Percentiles rank a stretch among this genome's conserved stretches.
These are phyloP conservation scores for Eudemis profundana DNA, from an alignment of 2,888 invertebrate species.

Conservation along the genomic window DNA sequence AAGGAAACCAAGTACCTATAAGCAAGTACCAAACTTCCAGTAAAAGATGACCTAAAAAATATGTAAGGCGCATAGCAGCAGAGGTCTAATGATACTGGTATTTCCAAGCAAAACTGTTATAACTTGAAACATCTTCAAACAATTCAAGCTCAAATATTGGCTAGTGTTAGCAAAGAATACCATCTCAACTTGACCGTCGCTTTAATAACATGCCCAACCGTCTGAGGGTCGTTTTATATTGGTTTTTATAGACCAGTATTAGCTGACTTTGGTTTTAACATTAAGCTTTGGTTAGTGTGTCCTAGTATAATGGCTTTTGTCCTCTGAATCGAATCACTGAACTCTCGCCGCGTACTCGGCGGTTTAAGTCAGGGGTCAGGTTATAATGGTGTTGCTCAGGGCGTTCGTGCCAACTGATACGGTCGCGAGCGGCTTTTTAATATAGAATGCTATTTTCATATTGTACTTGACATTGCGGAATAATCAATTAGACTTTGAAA, in stretches of 20 bases:
- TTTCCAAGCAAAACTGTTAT: background rate
- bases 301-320: slow-evolving; percentile 8
- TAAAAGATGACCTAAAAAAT: background rate
- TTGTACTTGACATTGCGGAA: slow-evolving; percentile 36
- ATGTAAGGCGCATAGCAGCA: background rate
- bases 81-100: background rate
- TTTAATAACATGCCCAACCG: background rate
- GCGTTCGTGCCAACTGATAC: slow-evolving; percentile 76
- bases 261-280: background rate
- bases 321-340: background rate
- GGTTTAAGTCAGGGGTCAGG: background rate
- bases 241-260: background rate
- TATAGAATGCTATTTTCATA: slow-evolving; percentile 51
- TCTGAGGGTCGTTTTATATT: background rate
- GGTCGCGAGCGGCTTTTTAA: slow-evolving; percentile 62
- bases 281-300: background rate
- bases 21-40: background rate
- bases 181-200: background rate
- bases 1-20: slow-evolving; percentile 12
- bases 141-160: slow-evolving; percentile 8
- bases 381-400: slow-evolving; percentile 56
- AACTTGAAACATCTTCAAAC: background rate
- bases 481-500: slow-evolving; percentile 37
- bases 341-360: background rate
- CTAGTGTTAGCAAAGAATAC: background rate